phyloP scores from a whole-genome alignment of 1,140 invertebrate species.

The Drosophila hydei region DNA sequence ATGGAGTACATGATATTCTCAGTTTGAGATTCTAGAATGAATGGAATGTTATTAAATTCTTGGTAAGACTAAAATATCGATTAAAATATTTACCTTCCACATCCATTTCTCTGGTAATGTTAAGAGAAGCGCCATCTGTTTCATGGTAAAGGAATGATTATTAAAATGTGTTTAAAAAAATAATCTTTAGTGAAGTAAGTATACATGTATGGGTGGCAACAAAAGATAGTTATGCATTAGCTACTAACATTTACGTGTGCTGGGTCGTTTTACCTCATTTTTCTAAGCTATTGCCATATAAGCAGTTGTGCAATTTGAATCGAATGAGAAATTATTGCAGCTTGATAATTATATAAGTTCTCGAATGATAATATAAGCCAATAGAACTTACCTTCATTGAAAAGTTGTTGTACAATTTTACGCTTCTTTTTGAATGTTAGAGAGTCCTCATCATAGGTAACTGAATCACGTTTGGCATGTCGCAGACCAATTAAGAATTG shows the following conservation, averaged over 20 bases:
- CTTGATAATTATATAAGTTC: conserved; percentile 29
- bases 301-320: conserved; percentile 57
- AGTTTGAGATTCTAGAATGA: conserved; percentile 86
- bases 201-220: conserved; percentile 19
- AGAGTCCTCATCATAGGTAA: conserved; percentile 82
- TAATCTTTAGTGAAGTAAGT: not conserved
- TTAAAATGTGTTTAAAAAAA: not conserved
- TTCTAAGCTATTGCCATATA: conserved; percentile 82
- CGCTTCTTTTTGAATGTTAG: conserved; percentile 87
- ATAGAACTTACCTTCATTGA: conserved; percentile 86
- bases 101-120: conserved; percentile 79
- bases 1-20: conserved; percentile 93
- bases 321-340: conserved; percentile 51
- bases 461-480: conserved; percentile 82
- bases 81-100: conserved; percentile 58
- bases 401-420: conserved; percentile 85
- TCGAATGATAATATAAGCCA: not conserved
- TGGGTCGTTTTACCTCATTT: conserved; percentile 70
- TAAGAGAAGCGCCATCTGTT: conserved; percentile 78
- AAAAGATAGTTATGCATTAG: conserved; percentile 68
- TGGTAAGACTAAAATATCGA: not conserved
- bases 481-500: conserved; percentile 86
- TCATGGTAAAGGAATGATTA: not conserved
- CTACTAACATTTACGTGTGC: conserved; percentile 61
- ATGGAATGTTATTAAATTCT: not conserved